Conservation (phyloP, 2,797 vertebrate genomes). For the Brachyalestes nurse region DNA sequence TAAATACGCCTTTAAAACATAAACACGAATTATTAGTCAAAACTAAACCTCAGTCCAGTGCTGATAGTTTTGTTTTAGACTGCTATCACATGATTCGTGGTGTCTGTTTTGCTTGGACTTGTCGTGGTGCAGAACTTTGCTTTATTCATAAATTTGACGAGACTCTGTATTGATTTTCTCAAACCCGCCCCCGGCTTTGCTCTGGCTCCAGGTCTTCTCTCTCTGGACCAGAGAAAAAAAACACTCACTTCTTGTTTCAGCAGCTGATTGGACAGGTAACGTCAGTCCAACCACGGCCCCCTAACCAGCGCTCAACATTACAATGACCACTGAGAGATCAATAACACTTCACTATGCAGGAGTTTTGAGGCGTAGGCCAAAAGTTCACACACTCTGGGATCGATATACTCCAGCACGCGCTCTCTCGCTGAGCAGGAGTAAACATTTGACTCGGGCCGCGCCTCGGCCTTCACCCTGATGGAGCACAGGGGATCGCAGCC, state of each 20-base stretch:
- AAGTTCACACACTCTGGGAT: constrained; percentile 14
- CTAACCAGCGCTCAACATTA: neutral
- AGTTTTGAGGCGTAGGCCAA: neutral
- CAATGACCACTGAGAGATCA: neutral
- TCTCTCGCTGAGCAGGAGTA: constrained; percentile 17
- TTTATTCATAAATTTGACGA: too few species aligned
- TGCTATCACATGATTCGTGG: too few species aligned
- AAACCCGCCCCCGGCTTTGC: too few species aligned
- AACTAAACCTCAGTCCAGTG: too few species aligned
- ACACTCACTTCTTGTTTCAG: neutral
- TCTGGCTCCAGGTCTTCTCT: neutral
- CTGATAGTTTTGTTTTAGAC: too few species aligned
- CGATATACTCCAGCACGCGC: neutral
- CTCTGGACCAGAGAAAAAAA: too few species aligned
- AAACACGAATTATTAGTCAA: too few species aligned
- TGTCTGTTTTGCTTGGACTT: too few species aligned
- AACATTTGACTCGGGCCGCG: neutral
- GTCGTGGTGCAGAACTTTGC: too few species aligned
- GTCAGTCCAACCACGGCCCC: neutral
- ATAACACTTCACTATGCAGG: neutral
- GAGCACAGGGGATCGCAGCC: neutral
- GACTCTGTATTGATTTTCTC: too few species aligned
- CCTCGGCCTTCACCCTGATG: neutral
- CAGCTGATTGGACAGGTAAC: neutral
- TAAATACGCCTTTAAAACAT: too few species aligned